Evolutionary conservation across 2,113 vertebrate genomes (phyloP).

Genomic region (Rousettus leschenaultii): DNA sequence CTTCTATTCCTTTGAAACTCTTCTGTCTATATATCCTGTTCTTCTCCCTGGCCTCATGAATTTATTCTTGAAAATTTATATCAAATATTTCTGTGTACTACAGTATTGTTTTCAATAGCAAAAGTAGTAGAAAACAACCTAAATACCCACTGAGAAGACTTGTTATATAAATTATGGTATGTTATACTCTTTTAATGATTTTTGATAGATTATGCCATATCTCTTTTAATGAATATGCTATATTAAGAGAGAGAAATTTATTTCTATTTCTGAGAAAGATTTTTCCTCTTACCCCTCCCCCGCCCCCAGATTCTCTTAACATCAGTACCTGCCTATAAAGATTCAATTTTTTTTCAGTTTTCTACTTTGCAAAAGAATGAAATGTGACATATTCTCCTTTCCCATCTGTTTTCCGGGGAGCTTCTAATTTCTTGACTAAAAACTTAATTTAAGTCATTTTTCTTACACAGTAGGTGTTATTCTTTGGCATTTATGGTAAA

Average conservation of each 20-base stretch:
- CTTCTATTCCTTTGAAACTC: not conserved
- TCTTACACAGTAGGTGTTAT: slow-evolving; percentile 34
- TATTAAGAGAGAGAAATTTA: not conserved
- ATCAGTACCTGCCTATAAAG: not conserved
- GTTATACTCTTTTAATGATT: not conserved
- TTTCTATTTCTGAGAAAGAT: not conserved
- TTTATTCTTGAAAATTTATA: not conserved
- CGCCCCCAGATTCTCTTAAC: not conserved
- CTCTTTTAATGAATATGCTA: not conserved
- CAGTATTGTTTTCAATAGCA: not conserved
- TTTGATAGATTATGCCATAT: not conserved
- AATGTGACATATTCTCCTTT: not conserved
- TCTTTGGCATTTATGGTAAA: slow-evolving; percentile 49
- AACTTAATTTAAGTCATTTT: slow-evolving; percentile 42
- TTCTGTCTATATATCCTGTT: not conserved
- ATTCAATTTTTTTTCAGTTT: not conserved
- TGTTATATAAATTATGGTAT: not conserved
- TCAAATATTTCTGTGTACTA: not conserved
- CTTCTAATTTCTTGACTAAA: slow-evolving; percentile 64
- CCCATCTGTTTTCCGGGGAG: not conserved
- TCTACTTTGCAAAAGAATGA: slow-evolving; percentile 29
- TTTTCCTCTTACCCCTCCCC: not conserved
- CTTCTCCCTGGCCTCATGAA: not conserved
- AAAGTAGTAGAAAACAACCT: not conserved
- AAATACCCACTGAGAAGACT: not conserved